These are phyloP conservation scores for Parthenolecanium corni DNA, from an alignment of 2,888 invertebrate species.

Conservation along the genomic window DNA sequence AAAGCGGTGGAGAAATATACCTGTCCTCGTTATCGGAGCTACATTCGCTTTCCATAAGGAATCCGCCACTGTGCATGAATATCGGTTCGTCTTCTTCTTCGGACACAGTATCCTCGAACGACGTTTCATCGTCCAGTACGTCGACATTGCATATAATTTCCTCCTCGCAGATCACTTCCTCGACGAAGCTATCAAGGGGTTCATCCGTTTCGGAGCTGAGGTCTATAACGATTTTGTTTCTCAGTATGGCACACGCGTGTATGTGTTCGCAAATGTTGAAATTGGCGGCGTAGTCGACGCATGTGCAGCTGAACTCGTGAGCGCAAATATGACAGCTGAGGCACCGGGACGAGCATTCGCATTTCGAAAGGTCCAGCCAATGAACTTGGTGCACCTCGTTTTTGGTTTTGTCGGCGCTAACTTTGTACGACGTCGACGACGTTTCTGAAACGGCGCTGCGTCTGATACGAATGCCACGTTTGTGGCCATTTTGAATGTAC, in stretches of 20 bases:
- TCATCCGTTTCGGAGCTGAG: conserved; percentile 16
- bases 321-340: conserved; percentile 7
- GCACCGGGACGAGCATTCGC: conserved; percentile 3
- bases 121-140: not conserved
- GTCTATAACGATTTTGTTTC: conserved; percentile 16
- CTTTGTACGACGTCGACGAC: not conserved
- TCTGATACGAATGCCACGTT: conserved; percentile 12
- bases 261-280: conserved; percentile 23
- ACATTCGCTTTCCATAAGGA: not conserved
- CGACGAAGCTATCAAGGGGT: conserved; percentile 18
- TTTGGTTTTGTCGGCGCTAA: not conserved
- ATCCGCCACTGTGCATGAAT: not conserved
- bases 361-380: not conserved
- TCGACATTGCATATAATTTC: conserved; percentile 22
- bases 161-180: conserved; percentile 23
- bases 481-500: conserved; percentile 6
- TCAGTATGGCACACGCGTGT: conserved; percentile 17
- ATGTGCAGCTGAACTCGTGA: conserved; percentile 19
- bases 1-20: no score
- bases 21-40: not conserved
- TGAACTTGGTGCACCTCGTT: not conserved
- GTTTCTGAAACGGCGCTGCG: conserved; percentile 3
- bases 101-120: not conserved
- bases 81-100: not conserved
- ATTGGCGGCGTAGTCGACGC: conserved; percentile 21